Percentiles rank a stretch among this genome's conserved stretches.
Conservation (phyloP, 2,888 invertebrate genomes). For the Orthonevra nobilis region DNA sequence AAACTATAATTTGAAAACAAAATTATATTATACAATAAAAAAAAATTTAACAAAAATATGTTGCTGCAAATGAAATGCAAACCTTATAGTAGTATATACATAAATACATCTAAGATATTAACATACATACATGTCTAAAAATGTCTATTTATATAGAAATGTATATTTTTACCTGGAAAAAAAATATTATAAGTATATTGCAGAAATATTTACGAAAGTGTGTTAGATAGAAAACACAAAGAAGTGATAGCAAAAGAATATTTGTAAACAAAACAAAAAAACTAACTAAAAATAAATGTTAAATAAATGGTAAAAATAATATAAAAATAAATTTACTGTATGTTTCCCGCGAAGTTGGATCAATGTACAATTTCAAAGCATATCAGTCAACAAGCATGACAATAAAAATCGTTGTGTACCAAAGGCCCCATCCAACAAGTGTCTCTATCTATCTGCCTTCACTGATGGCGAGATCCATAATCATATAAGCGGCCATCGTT, state of each 20-base stretch:
- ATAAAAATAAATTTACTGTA: not conserved
- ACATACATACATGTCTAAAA: slow-evolving; percentile 51
- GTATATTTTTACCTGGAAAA: slow-evolving; percentile 61
- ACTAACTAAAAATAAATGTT: slow-evolving; percentile 41
- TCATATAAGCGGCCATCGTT: no score
- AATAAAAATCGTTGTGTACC: no score
- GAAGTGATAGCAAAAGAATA: slow-evolving; percentile 57
- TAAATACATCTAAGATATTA: slow-evolving; percentile 56
- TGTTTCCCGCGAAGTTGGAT: no score
- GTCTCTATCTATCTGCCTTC: no score
- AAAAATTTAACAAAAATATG: slow-evolving; percentile 24
- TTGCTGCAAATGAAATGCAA: slow-evolving; percentile 50
- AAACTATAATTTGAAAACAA: slow-evolving; percentile 11
- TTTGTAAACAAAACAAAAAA: slow-evolving; percentile 38
- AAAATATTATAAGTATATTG: slow-evolving; percentile 35
- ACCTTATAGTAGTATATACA: slow-evolving; percentile 52
- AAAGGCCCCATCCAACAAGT: no score
- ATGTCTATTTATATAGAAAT: slow-evolving; percentile 63
- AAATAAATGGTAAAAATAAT: slow-evolving; percentile 48
- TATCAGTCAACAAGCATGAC: no score
- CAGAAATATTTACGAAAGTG: slow-evolving; percentile 48
- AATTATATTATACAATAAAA: slow-evolving; percentile 24
- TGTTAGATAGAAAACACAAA: slow-evolving; percentile 40
- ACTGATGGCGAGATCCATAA: no score
- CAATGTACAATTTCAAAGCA: no score